phyloP scores from a whole-genome alignment of 2,113 vertebrate species.

The Rhynchomys soricoides region DNA sequence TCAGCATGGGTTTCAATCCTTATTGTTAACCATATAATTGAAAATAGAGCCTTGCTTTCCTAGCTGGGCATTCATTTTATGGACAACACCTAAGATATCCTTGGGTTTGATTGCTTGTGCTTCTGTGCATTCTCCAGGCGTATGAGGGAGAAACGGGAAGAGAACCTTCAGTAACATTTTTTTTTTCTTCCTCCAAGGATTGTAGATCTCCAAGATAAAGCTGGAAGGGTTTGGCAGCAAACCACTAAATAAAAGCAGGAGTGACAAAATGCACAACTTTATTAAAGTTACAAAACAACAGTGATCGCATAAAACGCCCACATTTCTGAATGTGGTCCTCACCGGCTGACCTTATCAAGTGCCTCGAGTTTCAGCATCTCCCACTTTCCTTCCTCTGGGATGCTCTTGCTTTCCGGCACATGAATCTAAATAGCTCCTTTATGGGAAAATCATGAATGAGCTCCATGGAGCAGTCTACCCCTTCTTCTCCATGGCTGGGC shows the following conservation, averaged over 20 bases:
- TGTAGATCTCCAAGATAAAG: background rate
- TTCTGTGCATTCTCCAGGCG: background rate
- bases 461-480: background rate
- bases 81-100: background rate
- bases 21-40: background rate
- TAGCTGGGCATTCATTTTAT: background rate
- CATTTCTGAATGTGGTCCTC: background rate
- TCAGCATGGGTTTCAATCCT: background rate
- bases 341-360: background rate
- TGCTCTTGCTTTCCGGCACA: background rate
- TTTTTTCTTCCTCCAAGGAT: background rate
- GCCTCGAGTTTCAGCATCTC: background rate
- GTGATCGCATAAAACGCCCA: background rate
- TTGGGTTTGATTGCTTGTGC: background rate
- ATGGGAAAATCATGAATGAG: background rate
- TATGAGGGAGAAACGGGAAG: background rate
- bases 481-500: background rate
- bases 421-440: background rate
- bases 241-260: conserved; percentile 13
- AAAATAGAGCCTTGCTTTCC: conserved; percentile 10
- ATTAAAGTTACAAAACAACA: background rate
- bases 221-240: background rate
- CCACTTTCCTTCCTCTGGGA: background rate
- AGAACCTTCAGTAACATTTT: background rate
- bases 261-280: conserved; percentile 22